A percentile compares a stretch with the other conserved stretches of the same genome.
Conservation (phyloP, 2,113 vertebrate genomes). For the Porphyrio hochstetteri region DNA sequence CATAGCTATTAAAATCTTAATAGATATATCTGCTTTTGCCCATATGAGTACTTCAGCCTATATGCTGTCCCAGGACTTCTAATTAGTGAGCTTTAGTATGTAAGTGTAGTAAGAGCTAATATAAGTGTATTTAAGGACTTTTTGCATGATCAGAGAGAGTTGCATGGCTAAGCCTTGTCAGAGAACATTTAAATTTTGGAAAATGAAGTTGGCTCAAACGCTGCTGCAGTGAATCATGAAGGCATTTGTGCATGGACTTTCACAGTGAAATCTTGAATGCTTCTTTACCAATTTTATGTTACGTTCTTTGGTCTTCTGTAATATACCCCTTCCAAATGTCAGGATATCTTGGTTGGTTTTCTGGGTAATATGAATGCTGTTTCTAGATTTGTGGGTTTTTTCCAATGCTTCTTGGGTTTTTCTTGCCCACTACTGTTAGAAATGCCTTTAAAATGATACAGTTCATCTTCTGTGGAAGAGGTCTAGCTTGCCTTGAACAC, state of each 20-base stretch:
- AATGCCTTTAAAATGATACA: neutral
- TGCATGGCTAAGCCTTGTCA: neutral
- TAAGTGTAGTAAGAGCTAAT: neutral
- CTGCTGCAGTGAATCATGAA: fast-evolving
- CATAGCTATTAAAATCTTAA: neutral
- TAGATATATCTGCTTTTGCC: neutral
- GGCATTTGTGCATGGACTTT: neutral
- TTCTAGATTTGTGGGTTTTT: neutral
- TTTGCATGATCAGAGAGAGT: neutral
- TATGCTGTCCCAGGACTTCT: neutral
- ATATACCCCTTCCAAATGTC: neutral
- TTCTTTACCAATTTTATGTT: neutral
- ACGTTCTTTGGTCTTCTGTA: neutral
- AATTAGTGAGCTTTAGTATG: neutral
- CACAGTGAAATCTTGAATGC: neutral
- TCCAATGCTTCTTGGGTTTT: neutral
- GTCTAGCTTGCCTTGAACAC: neutral
- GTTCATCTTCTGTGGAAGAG: neutral
- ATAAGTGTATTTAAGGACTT: neutral
- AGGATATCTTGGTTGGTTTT: neutral
- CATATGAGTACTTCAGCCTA: neutral
- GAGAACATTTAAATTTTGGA: neutral
- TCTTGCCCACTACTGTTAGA: neutral
- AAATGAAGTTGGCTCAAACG: neutral
- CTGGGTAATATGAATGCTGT: neutral